phyloP scores from a whole-genome alignment of 2,113 vertebrate genomes.

The Myodes glareolus region DNA sequence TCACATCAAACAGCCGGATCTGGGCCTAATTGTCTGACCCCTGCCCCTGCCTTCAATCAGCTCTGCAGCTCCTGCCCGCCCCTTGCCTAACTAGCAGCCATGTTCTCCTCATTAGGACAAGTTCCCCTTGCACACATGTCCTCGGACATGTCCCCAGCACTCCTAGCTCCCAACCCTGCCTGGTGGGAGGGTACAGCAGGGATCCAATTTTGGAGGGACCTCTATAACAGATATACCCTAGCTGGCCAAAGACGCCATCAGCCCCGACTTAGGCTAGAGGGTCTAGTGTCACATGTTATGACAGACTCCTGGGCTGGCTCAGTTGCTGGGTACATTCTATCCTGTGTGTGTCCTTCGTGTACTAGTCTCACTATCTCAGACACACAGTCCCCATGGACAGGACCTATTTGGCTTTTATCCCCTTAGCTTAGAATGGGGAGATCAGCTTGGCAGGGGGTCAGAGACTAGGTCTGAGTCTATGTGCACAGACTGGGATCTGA shows the following conservation, averaged over 20 bases:
- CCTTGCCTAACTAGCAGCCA: slow-evolving; percentile 98
- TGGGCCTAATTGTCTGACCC: slow-evolving; percentile 99
- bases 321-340: slow-evolving; percentile 37
- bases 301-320: slow-evolving; percentile 50
- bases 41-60: slow-evolving; percentile 93
- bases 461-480: slow-evolving; percentile 21
- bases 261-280: slow-evolving; percentile 2
- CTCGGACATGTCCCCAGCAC: slow-evolving; percentile 78
- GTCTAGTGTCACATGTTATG: not conserved
- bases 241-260: slow-evolving; percentile 3
- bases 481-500: slow-evolving; percentile 28
- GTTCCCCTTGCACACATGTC: slow-evolving; percentile 82
- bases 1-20: slow-evolving; percentile 95
- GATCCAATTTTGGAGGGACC: slow-evolving; percentile 68
- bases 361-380: slow-evolving; percentile 36
- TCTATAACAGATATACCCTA: slow-evolving; percentile 27
- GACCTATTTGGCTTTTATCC: slow-evolving; percentile 3
- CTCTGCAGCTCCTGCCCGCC: slow-evolving; percentile 92
- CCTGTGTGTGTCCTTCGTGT: slow-evolving; percentile 70
- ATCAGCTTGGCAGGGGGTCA: not conserved
- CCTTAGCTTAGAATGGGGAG: not conserved
- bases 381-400: not conserved
- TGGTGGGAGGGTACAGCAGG: slow-evolving; percentile 56
- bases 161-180: slow-evolving; percentile 70
- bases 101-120: slow-evolving; percentile 97